Conservation (phyloP, 2,888 invertebrate genomes). For the Heteromurus nitidus region DNA sequence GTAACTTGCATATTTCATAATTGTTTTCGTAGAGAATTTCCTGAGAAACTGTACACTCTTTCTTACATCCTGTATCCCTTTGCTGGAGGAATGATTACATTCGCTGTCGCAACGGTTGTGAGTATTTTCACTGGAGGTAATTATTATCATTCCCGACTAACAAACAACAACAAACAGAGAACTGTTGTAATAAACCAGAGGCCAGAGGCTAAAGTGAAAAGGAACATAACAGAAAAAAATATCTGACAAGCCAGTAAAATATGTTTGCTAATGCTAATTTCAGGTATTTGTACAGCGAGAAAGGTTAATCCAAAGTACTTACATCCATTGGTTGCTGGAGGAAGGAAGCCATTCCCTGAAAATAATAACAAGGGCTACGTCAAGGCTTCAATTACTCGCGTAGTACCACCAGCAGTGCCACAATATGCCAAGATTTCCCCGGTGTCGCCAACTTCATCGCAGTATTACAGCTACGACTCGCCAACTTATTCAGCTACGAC, state of each 20-base stretch:
- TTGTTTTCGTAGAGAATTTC: constrained; percentile 66
- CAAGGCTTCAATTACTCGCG: constrained; percentile 9
- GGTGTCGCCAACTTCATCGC: constrained; percentile 30
- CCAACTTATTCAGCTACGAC: constrained; percentile 2
- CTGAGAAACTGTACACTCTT: constrained; percentile 57
- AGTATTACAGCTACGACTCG: constrained; percentile 44
- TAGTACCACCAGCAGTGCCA: constrained; percentile 38
- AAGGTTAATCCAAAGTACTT: constrained; percentile 66
- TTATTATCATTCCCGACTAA: too few species aligned
- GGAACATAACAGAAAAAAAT: too few species aligned
- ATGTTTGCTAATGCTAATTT: neutral
- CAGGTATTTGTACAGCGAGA: constrained; percentile 52
- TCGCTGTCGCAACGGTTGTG: constrained; percentile 41
- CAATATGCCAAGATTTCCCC: constrained; percentile 52
- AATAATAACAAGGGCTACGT: constrained; percentile 47
- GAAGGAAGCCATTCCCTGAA: neutral
- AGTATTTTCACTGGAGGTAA: constrained; percentile 46
- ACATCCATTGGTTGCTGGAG: constrained; percentile 62
- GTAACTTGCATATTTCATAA: neutral
- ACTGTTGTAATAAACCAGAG: neutral
- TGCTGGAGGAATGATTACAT: constrained; percentile 63
- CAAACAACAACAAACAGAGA: neutral
- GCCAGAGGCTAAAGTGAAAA: too few species aligned
- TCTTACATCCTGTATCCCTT: constrained; percentile 66
- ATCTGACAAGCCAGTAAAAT: neutral